Conservation (phyloP, 92 coral and sea anemone species). For the Epizoanthus ramosus region DNA sequence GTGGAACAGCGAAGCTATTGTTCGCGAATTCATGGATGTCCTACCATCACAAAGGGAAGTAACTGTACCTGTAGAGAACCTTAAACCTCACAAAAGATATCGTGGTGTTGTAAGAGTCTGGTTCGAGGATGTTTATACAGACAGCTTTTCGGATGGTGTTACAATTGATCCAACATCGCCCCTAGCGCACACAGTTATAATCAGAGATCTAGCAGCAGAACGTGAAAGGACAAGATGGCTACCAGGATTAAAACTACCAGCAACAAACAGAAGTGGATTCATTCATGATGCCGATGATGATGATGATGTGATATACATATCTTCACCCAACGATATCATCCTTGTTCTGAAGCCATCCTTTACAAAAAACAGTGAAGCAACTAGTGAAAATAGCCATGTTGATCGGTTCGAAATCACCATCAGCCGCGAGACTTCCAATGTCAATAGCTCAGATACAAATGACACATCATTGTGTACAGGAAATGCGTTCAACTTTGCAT, state of each 20-base stretch:
- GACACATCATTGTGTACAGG: no score
- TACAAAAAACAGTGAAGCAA: no score
- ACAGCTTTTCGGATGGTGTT: constrained; percentile 33
- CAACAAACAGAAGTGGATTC: neutral
- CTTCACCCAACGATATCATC: no score
- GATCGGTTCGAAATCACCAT: no score
- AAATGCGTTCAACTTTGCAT: no score
- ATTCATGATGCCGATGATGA: neutral
- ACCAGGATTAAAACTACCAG: constrained; percentile 26
- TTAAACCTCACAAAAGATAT: constrained; percentile 32
- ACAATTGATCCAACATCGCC: constrained; percentile 42
- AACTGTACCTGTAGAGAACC: constrained; percentile 11
- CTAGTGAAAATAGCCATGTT: no score
- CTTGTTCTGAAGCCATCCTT: no score
- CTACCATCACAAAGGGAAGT: constrained; percentile 19
- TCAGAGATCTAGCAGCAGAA: constrained; percentile 30
- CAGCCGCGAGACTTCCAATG: no score
- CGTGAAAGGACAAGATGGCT: constrained; percentile 37
- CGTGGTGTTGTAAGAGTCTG: constrained; percentile 37
- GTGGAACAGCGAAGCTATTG: constrained; percentile 49
- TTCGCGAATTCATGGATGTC: constrained; percentile 43
- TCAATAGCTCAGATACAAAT: no score
- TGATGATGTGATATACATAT: no score
- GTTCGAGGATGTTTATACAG: constrained; percentile 25
- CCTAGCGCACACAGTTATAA: constrained; percentile 6